phyloP scores from a whole-genome alignment of 2,113 vertebrate genomes.

The Vireo altiloquus region DNA sequence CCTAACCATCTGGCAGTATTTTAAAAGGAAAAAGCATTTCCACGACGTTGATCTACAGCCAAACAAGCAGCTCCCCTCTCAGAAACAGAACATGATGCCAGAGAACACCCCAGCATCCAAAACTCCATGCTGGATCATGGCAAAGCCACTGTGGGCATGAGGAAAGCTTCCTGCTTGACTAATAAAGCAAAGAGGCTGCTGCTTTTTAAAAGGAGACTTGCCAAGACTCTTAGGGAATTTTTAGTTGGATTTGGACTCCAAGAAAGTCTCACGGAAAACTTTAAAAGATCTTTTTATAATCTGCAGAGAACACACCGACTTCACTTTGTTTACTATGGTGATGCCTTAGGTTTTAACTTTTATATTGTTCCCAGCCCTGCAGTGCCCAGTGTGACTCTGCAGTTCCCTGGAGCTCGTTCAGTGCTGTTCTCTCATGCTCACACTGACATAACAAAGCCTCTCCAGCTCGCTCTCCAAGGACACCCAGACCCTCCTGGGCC shows the following conservation, averaged over 20 bases:
- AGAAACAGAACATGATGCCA: background rate
- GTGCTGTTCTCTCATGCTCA: too few relatives aligned
- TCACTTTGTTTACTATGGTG: accelerated
- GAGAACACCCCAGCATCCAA: too few relatives aligned
- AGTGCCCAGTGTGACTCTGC: too few relatives aligned
- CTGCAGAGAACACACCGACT: background rate
- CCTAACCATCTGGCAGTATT: accelerated
- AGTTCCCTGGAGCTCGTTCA: too few relatives aligned
- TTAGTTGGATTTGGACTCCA: background rate
- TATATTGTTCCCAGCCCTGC: too few relatives aligned
- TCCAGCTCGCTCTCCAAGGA: too few relatives aligned
- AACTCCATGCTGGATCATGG: accelerated
- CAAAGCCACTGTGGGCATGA: background rate
- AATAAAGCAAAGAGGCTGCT: accelerated
- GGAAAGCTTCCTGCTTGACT: background rate
- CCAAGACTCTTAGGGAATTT: too few relatives aligned
- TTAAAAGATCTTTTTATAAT: background rate
- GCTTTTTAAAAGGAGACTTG: background rate
- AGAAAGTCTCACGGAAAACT: accelerated
- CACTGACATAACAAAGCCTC: too few relatives aligned
- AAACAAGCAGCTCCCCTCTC: background rate
- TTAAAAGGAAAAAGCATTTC: background rate
- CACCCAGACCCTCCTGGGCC: too few relatives aligned
- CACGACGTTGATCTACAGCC: accelerated
- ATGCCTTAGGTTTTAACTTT: too few relatives aligned